phyloP scores from a whole-genome alignment of 92 coral and sea anemone genomes.

The Phenganax subtilis region DNA sequence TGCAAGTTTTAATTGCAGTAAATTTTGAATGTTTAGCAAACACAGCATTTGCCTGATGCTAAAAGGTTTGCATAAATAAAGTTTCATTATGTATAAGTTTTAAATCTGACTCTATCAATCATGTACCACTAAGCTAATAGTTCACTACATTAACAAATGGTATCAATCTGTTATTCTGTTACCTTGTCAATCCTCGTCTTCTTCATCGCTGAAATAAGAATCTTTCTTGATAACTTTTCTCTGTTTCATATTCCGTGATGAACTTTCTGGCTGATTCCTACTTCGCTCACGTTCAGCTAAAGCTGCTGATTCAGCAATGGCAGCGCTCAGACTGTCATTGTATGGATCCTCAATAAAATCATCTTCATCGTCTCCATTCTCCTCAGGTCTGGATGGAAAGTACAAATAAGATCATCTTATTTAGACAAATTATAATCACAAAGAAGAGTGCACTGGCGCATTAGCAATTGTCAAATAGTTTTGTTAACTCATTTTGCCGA shows the following conservation, averaged over 20 bases:
- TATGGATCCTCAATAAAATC: slow-evolving; percentile 88
- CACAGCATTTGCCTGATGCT: neutral
- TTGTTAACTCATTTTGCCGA: no score
- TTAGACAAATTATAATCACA: no score
- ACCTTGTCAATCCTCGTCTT: slow-evolving; percentile 39
- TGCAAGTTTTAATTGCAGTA: neutral
- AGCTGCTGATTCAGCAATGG: slow-evolving; percentile 88
- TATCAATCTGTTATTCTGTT: neutral
- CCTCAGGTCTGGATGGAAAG: slow-evolving; percentile 46
- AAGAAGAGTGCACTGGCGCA: no score
- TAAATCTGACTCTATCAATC: neutral
- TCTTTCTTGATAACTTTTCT: slow-evolving; percentile 67
- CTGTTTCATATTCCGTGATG: slow-evolving; percentile 51
- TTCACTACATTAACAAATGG: neutral
- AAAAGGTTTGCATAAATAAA: no score
- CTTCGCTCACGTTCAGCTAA: slow-evolving; percentile 59
- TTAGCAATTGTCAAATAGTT: no score
- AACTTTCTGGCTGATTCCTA: slow-evolving; percentile 36
- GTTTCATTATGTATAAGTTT: neutral
- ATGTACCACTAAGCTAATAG: neutral
- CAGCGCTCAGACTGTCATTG: slow-evolving; percentile 91
- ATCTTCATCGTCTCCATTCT: slow-evolving; percentile 59
- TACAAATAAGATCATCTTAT: neutral
- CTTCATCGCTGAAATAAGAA: slow-evolving; percentile 90
- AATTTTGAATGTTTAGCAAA: neutral